Evolutionary conservation across 1,140 invertebrate genomes (phyloP).

Genomic region (Nixonia krombeini): DNA sequence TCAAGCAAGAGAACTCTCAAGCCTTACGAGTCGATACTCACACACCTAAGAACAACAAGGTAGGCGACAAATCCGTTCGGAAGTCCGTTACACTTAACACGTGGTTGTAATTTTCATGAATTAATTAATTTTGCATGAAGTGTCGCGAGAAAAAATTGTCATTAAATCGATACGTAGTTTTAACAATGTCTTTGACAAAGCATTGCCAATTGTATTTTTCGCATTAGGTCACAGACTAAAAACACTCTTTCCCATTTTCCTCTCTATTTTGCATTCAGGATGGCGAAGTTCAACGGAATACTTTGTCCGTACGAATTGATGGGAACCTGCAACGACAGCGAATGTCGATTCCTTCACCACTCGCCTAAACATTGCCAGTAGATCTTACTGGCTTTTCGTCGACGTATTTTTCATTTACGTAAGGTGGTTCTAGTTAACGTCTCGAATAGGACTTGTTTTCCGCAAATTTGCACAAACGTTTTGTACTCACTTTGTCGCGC

Average conservation of each 20-base stretch:
- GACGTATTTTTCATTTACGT: constrained; percentile 58
- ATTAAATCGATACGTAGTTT: too few relatives aligned
- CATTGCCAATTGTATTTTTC: constrained; percentile 22
- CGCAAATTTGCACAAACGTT: neutral
- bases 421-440: constrained; percentile 66
- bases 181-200: neutral
- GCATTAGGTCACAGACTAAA: neutral
- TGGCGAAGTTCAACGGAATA: constrained; percentile 58
- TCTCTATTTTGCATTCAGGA: constrained; percentile 59
- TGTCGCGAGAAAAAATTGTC: too few relatives aligned
- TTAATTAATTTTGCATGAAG: too few relatives aligned
- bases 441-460: constrained; percentile 6
- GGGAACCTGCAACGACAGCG: constrained; percentile 67
- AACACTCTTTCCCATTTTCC: constrained; percentile 46
- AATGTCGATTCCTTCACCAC: constrained; percentile 64
- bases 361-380: constrained; percentile 52
- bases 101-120: too few relatives aligned
- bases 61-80: constrained; percentile 38
- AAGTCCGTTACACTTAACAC: too few relatives aligned
- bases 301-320: constrained; percentile 68
- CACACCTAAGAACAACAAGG: constrained; percentile 58
- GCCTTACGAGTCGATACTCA: constrained; percentile 63
- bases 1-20: constrained; percentile 9
- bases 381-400: constrained; percentile 41
- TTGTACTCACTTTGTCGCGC: too few relatives aligned